Evolutionary conservation across 2,113 vertebrate species (phyloP), one percentile per base, ranked within the genome.

Genomic region (Rhinoderma darwinii): DNA sequence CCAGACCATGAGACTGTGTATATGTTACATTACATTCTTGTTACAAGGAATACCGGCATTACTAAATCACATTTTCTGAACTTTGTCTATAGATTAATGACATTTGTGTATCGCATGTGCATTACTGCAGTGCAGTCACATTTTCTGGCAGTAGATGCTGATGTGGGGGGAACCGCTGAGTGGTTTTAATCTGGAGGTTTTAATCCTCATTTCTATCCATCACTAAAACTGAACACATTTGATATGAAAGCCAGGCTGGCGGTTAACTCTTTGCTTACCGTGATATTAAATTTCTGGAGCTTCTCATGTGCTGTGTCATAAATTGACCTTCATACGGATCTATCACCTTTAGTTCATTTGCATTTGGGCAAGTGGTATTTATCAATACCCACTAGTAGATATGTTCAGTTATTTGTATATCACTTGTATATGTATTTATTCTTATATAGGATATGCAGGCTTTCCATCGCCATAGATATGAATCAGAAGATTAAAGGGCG

Each of bases 101-200:
- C 41, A 47, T 47, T 41, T 41, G 27, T 37, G 10, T 37, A 39
- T 80, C 39, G n/a, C 39, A 37, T 78, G 47, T 78, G 18, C 47
- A 77, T 50, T 77, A 77, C 30, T 54, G 47, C 20, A 35, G 35
- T 47, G 30, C 22, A 51, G 61, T 10, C 54, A 41, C 70, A 37
- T 51, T 51, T 68, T 27, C 22, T 70, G 56, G 25, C 59, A 74
- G 18, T 30, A 43, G 68, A 74, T 50, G 70, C 51, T 87, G 41
- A 86, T 72, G 39, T 56, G 50, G 83, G 37, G 41, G 39, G 5
- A 73, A 80, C 27, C 44, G 39, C 68, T 63, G 78, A 87, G 70
- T 50, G 86, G 37, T 20, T 87, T 87, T 87, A 87, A 87, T 82
- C 86, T 75, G 86, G 51, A 81, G 51, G 18, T 30, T 75, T 22